Evolutionary conservation across 2,797 vertebrate species (phyloP).

Genomic region (Eutrigla gurnardus): DNA sequence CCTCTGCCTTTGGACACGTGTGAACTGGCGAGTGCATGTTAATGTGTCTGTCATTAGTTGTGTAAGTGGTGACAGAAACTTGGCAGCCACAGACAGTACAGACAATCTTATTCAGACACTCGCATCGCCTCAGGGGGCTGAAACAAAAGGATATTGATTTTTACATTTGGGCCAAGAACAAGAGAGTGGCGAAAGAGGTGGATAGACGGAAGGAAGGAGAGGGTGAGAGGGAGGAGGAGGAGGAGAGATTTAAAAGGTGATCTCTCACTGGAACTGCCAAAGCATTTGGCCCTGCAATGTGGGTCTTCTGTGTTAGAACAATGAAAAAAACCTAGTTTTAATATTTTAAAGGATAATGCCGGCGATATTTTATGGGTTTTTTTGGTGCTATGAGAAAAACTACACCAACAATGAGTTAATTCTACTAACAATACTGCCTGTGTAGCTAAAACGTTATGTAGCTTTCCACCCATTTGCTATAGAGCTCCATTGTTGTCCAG

Average conservation of each 20-base stretch:
- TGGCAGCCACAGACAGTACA: conserved; percentile 66
- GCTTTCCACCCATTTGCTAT: conserved; percentile 3
- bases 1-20: conserved; percentile 32
- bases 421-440: neutral
- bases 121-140: conserved; percentile 69
- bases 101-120: conserved; percentile 74
- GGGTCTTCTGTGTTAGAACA: conserved; percentile 25
- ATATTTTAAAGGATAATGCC: conserved; percentile 28
- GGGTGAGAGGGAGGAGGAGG: conserved; percentile 56
- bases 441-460: conserved; percentile 11
- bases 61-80: conserved; percentile 80
- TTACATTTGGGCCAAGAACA: conserved; percentile 80
- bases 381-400: conserved; percentile 6
- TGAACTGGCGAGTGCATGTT: conserved; percentile 65
- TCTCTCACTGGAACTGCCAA: conserved; percentile 76
- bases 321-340: neutral
- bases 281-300: conserved; percentile 49
- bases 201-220: conserved; percentile 69
- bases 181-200: conserved; percentile 75
- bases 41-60: conserved; percentile 80
- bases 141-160: conserved; percentile 81
- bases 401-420: conserved; percentile 4
- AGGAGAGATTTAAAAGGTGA: conserved; percentile 75
- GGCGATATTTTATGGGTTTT: neutral
- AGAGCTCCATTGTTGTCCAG: neutral